Percentiles rank a stretch among this genome's conserved stretches.
Evolutionary conservation across 2,113 vertebrate genomes (phyloP).

Genomic region (Bombycilla garrulus): DNA sequence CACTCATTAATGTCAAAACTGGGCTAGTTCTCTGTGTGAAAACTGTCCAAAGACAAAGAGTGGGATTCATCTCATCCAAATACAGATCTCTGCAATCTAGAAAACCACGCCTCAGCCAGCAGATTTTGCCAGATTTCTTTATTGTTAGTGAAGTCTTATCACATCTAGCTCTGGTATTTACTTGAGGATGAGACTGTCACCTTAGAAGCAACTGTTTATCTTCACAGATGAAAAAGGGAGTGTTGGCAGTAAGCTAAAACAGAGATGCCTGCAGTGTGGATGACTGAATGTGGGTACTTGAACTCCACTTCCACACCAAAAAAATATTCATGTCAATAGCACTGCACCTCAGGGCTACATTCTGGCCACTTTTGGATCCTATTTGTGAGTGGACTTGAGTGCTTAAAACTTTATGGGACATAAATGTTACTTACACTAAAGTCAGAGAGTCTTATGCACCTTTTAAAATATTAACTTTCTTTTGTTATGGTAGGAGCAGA

Average conservation of each 20-base stretch:
- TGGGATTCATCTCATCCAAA: neutral
- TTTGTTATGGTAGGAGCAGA: neutral
- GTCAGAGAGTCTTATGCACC: neutral
- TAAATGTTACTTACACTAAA: neutral
- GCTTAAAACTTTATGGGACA: neutral
- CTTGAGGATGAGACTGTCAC: neutral
- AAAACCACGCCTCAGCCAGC: neutral
- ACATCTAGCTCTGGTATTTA: neutral
- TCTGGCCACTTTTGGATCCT: neutral
- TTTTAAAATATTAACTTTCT: constrained; percentile 44
- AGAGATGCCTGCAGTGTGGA: neutral
- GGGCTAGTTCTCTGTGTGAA: neutral
- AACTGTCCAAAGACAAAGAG: neutral
- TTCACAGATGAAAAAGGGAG: neutral
- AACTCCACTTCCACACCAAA: neutral
- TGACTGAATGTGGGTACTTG: neutral
- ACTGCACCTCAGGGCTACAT: neutral
- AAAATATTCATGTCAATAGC: neutral
- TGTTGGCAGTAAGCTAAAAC: neutral
- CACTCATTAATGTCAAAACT: neutral
- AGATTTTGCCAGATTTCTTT: neutral
- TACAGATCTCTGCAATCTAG: neutral
- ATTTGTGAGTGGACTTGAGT: neutral
- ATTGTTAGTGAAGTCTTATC: neutral
- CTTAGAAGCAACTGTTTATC: neutral